Conservation (phyloP, 2,113 vertebrate genomes). For the Cochlearius cochlearius region DNA sequence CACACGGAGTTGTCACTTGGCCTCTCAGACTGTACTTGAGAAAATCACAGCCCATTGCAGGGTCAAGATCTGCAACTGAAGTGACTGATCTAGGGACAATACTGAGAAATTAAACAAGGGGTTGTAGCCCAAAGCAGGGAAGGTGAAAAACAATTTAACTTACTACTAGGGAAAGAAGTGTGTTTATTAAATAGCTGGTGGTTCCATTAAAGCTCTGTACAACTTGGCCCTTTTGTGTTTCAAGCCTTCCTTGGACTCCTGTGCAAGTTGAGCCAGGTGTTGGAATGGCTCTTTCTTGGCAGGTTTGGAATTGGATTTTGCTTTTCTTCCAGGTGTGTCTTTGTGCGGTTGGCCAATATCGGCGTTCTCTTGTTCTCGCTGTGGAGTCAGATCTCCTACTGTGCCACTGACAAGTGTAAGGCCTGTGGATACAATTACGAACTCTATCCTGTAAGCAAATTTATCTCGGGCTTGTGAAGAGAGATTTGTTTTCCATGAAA, state of each 20-base stretch:
- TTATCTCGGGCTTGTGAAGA: not conserved
- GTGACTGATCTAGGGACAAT: not conserved
- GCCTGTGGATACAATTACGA: slow-evolving; percentile 89
- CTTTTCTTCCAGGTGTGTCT: slow-evolving; percentile 84
- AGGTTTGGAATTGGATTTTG: not conserved
- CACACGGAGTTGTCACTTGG: not conserved
- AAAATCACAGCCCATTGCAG: not conserved
- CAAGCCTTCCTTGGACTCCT: not conserved
- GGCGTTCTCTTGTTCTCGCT: slow-evolving; percentile 89
- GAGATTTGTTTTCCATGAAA: not conserved
- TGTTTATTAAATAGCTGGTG: not conserved
- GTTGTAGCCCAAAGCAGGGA: not conserved
- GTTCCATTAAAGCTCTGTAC: not conserved
- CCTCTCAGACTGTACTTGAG: not conserved
- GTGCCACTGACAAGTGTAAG: slow-evolving; percentile 63
- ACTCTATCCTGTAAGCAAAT: slow-evolving; percentile 85
- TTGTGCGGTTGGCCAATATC: slow-evolving; percentile 91
- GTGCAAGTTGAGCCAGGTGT: not conserved
- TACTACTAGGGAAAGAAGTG: not conserved
- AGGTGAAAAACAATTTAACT: not conserved
- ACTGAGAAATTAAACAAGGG: not conserved
- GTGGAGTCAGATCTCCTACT: slow-evolving; percentile 86
- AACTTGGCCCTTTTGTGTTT: not conserved
- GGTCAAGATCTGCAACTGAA: not conserved
- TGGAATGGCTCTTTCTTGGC: not conserved